A percentile compares a stretch with the other conserved stretches of the same genome.
Evolutionary conservation across 2,888 invertebrate genomes (phyloP).

Genomic region (Macrophya alboannulata): DNA sequence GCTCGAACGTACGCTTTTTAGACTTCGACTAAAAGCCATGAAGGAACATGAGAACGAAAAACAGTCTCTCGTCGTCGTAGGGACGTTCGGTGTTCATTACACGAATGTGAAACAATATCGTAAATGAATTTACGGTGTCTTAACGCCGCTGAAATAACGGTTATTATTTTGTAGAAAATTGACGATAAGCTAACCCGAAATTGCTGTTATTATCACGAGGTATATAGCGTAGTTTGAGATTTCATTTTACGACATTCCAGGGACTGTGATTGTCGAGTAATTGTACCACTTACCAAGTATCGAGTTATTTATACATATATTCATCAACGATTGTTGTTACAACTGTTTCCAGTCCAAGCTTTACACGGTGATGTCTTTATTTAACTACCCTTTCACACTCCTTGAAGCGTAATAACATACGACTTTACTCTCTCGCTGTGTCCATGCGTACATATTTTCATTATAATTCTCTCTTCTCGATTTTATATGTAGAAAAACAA

Average conservation of each 20-base stretch:
- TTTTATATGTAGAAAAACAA: slow-evolving; percentile 42
- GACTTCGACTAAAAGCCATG: background rate
- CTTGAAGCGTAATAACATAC: background rate
- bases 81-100: background rate
- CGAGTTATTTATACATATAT: slow-evolving; percentile 8
- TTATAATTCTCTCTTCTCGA: background rate
- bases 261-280: slow-evolving; percentile 3
- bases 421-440: background rate
- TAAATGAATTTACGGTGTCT: background rate
- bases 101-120: slow-evolving; percentile 6
- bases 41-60: background rate
- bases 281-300: background rate
- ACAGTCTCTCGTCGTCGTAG: background rate
- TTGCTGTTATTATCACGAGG: slow-evolving; percentile 5
- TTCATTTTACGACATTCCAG: slow-evolving; percentile 6
- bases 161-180: background rate
- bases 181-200: background rate
- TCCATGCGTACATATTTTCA: background rate
- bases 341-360: slow-evolving; percentile 12
- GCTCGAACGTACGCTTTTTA: background rate
- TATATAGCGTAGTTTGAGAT: background rate
- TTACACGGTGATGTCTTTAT: background rate
- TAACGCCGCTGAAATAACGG: background rate
- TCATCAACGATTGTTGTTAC: slow-evolving; percentile 39
- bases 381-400: background rate